Evolutionary conservation across 2,113 vertebrate genomes (phyloP), one percentile per base, ranked within the genome.

Genomic region (Ceuthmochares aereus): DNA sequence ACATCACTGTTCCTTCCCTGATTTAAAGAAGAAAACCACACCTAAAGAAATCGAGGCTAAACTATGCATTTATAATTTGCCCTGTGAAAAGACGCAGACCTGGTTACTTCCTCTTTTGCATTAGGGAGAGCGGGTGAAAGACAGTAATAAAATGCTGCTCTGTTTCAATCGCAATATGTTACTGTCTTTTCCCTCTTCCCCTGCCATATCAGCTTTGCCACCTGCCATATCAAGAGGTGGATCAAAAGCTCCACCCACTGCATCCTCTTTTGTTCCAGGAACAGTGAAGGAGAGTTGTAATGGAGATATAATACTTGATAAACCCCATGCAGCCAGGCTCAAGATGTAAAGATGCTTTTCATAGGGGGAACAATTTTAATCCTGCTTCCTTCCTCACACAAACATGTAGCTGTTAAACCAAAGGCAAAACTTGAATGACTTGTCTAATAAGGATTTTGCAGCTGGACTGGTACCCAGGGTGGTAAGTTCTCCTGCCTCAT

Each of bases 221-320:
- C 90, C 92, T 96, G 90, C 93, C 92, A 87, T 87, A 93, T 66
- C 69, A 76, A 94, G 96, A 89, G 73, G 76, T 90, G 83, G 83
- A 92, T 81, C 88, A 93, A 95, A 84, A 92, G 86, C 90, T 93
- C 93, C 94, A 89, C 96, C 92, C 95, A 88, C 88, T 60, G 62
- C 69, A 86, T 82, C 73, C 47, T 80, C 92, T 96, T 96, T 96
- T 94, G 90, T 96, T 93, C 83, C 23, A 56, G 47, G 52, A 90
- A 80, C 83, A 75, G 68, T 0, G 4, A 81, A 92, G 80, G 88
- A 76, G 88, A 93, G 92, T 93, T 90, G 93, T 52, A 93, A 92
- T 37, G 29, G 88, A 78, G 83, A 87, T 75, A 22, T 20, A 92
- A 84, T 85, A 89, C 92, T 89, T 84, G 83, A 86, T 90, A 94